Percentiles rank a stretch among this genome's conserved stretches.
Conservation (phyloP, 2,113 vertebrate species). For the Bombycilla garrulus region DNA sequence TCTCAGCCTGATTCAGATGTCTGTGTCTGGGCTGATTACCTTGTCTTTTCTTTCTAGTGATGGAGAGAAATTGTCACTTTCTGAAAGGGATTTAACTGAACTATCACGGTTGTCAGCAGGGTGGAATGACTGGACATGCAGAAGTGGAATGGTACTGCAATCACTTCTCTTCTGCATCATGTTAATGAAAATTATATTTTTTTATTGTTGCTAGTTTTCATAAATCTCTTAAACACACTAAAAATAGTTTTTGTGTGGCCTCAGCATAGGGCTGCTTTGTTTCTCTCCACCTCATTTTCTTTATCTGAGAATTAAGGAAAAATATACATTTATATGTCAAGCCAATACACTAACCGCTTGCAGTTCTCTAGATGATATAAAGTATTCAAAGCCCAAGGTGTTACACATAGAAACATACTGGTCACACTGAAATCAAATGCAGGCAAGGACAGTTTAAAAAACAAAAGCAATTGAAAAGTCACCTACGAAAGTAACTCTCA, state of each 20-base stretch:
- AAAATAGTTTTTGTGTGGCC: neutral
- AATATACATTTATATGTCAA: neutral
- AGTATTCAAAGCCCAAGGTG: neutral
- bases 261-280: neutral
- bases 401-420: neutral
- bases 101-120: fast-evolving
- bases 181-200: neutral
- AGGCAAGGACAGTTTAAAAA: neutral
- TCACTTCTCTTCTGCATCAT: neutral
- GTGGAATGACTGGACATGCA: neutral
- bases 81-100: neutral
- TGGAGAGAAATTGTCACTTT: neutral
- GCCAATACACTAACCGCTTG: neutral
- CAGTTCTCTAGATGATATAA: neutral
- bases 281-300: neutral
- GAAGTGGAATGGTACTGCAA: neutral
- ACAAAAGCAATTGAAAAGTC: neutral
- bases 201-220: neutral
- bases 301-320: neutral
- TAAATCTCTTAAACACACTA: neutral
- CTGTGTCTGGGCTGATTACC: neutral
- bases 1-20: neutral
- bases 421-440: neutral
- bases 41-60: neutral
- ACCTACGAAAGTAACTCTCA: neutral